Percentiles rank a stretch among this genome's conserved stretches.
phyloP scores from a whole-genome alignment of 2,797 vertebrate species.

The Odontamblyopus rebecca region DNA sequence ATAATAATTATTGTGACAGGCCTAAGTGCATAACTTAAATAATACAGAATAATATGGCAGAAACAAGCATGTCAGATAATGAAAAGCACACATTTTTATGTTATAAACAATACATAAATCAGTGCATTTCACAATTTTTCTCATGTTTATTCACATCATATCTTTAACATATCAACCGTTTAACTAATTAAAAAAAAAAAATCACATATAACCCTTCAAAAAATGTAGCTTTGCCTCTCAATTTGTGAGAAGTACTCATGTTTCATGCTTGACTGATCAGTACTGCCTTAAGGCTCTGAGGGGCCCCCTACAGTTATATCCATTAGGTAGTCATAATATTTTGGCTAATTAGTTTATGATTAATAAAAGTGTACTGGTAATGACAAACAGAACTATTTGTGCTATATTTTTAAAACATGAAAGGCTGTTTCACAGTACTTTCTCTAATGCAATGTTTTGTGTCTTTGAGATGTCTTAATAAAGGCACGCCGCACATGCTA shows the following conservation, averaged over 20 bases:
- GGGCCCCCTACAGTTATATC: not conserved
- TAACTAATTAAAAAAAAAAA: too few relatives aligned
- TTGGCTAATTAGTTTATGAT: conserved; percentile 3
- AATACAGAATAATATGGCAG: too few relatives aligned
- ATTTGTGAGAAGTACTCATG: not conserved
- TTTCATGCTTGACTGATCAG: not conserved
- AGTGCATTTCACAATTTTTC: not conserved
- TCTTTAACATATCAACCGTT: not conserved
- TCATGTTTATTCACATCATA: not conserved
- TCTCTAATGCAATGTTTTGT: not conserved
- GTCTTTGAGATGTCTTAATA: conserved; percentile 5
- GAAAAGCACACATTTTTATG: not conserved
- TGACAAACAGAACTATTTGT: not conserved
- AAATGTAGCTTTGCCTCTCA: not conserved
- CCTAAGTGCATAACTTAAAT: too few relatives aligned
- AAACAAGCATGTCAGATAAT: too few relatives aligned
- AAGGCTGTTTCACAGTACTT: not conserved
- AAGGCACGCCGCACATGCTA: not conserved
- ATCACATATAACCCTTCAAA: not conserved
- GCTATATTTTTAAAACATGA: not conserved
- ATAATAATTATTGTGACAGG: too few relatives aligned
- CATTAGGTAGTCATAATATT: conserved; percentile 5
- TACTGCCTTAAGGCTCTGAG: not conserved
- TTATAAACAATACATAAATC: not conserved
- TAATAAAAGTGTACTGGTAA: not conserved